These are phyloP conservation scores for Lota lota DNA, from an alignment of 2,113 vertebrate genomes.

Conservation along the genomic window DNA sequence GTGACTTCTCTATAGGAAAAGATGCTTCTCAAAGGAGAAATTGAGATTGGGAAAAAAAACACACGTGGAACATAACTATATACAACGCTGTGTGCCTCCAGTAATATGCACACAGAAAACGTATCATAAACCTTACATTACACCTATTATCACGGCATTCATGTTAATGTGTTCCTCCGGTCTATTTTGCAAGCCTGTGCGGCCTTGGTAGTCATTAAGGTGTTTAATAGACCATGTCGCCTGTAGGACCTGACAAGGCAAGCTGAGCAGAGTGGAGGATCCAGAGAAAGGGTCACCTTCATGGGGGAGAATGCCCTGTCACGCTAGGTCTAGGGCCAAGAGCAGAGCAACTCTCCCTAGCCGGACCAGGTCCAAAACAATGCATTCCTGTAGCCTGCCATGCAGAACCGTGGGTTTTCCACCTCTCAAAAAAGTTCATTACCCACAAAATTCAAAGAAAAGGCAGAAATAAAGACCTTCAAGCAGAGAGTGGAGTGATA, in stretches of 20 bases:
- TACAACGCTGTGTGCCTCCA: background rate
- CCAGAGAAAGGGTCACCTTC: conserved; percentile 72
- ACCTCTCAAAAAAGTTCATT: conserved; percentile 26
- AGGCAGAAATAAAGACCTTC: conserved; percentile 12
- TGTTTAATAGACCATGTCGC: conserved; percentile 69
- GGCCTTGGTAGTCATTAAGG: conserved; percentile 70
- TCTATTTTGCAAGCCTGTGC: conserved; percentile 33
- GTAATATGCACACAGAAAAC: conserved; percentile 10
- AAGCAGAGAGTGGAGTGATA: background rate
- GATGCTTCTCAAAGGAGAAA: too few relatives aligned
- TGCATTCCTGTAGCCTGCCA: conserved; percentile 52
- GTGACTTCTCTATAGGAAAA: too few relatives aligned
- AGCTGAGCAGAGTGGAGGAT: conserved; percentile 41
- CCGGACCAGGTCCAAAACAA: conserved; percentile 39
- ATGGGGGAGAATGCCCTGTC: conserved; percentile 59
- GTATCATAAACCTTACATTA: conserved; percentile 7
- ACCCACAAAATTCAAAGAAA: conserved; percentile 12
- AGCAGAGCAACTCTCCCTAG: conserved; percentile 43
- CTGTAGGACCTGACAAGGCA: conserved; percentile 55
- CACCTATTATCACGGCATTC: background rate
- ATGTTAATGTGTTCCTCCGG: conserved; percentile 3
- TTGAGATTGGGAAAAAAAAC: too few relatives aligned
- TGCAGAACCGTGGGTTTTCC: conserved; percentile 54
- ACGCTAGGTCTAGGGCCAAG: conserved; percentile 43
- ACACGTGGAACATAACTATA: too few relatives aligned